These are phyloP conservation scores for Dunckerocampus dactyliophorus DNA, from an alignment of 2,113 vertebrate species.

Conservation along the genomic window DNA sequence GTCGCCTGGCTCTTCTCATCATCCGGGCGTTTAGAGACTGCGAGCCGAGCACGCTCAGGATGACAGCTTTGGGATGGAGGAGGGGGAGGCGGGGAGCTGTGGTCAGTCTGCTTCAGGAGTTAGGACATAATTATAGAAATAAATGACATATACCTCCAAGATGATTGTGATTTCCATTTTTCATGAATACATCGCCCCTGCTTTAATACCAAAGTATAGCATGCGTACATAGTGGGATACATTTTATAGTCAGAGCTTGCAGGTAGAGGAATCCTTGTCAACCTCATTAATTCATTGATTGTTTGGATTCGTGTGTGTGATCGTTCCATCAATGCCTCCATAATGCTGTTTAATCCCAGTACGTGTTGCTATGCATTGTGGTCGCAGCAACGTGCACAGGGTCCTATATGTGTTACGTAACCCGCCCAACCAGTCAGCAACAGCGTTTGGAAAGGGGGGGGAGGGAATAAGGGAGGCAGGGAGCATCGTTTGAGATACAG, in stretches of 20 bases:
- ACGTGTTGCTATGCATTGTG: slow-evolving; percentile 33
- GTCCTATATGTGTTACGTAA: slow-evolving; percentile 60
- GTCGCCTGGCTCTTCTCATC: slow-evolving; percentile 47
- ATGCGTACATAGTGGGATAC: too few species aligned
- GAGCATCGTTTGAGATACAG: too few species aligned
- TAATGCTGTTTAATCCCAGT: slow-evolving; percentile 24
- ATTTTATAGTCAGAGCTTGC: too few species aligned
- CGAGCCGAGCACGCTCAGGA: slow-evolving; percentile 38
- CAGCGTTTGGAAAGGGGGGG: slow-evolving; percentile 25
- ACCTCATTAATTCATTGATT: background rate
- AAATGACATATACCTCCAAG: too few species aligned
- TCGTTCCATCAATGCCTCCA: too few species aligned
- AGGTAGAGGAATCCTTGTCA: too few species aligned
- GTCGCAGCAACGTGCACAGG: slow-evolving; percentile 49
- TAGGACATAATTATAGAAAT: background rate
- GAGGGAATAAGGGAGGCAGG: slow-evolving; percentile 5
- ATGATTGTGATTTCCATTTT: too few species aligned
- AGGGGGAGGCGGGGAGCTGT: slow-evolving; percentile 3
- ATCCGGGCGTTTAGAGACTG: slow-evolving; percentile 54
- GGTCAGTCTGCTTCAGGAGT: slow-evolving; percentile 16
- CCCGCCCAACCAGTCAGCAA: slow-evolving; percentile 38
- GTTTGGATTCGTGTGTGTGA: background rate
- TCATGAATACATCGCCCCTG: too few species aligned
- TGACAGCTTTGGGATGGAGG: slow-evolving; percentile 58
- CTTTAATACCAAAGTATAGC: too few species aligned